Base-by-base conservation (phyloP, 2,113 vertebrate genomes). In the Eurypyga helias region DNA sequence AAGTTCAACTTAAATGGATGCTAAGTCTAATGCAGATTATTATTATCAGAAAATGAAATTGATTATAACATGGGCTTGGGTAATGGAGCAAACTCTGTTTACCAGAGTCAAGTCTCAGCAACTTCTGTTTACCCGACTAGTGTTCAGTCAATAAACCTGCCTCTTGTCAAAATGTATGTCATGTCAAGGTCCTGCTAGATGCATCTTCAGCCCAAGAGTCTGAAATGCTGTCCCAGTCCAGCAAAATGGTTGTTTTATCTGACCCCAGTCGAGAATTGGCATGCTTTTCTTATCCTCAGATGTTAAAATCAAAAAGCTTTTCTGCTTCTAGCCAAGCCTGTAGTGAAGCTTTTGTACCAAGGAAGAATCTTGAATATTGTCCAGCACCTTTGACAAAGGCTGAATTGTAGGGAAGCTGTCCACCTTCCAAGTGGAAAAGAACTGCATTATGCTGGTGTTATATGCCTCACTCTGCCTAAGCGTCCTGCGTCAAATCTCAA, bases 141-240 rank as follows among this genome's bases (percentile, higher is more conserved):
- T 43, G 48, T 93, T 79, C 62, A 70, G 12, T 89, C 77, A 80
- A 64, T 86, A 80, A 95, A 86, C 38, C 66, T 55, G 25, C 58
- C 75, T 91, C 62, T 78, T 90, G 76, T 95, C 85, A 90, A 80
- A 94, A 29, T 19, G n/a, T 79, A 61, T 76, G 69, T 91, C 45
- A 24, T 67, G 62, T 80, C 79, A 70, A 46, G 75, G 64, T 73
- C 81, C 70, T 65, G 0, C 45, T 65, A 18, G 3, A 85, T 55
- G 58, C 18, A 52, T 51, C 64, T 90, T 45, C 41, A 77, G 62
- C 57, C n/a, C 36, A 41, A 51, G 45, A 65, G n/a, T 51, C 71
- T 90, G 90, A 73, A 88, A 91, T 90, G 28, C 13, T 73, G 62
- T 79, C 54, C 16, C 38, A 69, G 13, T 58, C 41, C 58, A 79